A percentile compares a stretch with the other conserved stretches of the same genome.
phyloP scores from a whole-genome alignment of 30 jellyfish, hydroid and myxozoan genomes.

The Hydractinia echinata region DNA sequence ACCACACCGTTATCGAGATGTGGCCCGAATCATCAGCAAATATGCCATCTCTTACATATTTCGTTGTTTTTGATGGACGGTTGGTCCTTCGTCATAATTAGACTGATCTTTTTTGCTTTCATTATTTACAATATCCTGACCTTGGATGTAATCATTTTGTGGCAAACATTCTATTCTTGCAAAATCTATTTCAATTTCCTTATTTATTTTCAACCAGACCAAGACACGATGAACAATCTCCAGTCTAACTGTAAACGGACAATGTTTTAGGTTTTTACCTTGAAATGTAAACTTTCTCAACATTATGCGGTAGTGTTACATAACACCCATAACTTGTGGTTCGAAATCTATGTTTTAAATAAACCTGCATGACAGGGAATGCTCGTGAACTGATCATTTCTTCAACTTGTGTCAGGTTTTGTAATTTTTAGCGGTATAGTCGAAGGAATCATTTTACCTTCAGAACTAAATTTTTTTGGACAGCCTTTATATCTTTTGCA shows the following conservation, averaged over 20 bases:
- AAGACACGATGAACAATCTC: slow-evolving; percentile 29
- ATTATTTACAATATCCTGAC: neutral
- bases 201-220: slow-evolving; percentile 33
- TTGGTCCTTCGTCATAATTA: neutral
- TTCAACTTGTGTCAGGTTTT: slow-evolving; percentile 42
- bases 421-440: neutral
- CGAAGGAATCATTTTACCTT: slow-evolving; percentile 9
- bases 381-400: slow-evolving; percentile 54
- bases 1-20: too few relatives aligned
- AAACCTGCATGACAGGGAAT: slow-evolving; percentile 39
- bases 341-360: slow-evolving; percentile 40
- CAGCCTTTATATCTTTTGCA: slow-evolving; percentile 28
- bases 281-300: slow-evolving; percentile 17
- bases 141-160: slow-evolving; percentile 14
- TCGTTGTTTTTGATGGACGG: too few relatives aligned
- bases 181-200: slow-evolving; percentile 23
- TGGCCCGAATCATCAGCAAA: too few relatives aligned
- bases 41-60: too few relatives aligned
- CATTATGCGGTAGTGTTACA: slow-evolving; percentile 48
- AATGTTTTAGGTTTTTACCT: slow-evolving; percentile 20
- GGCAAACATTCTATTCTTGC: slow-evolving; percentile 17
- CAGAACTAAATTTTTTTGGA: slow-evolving; percentile 28
- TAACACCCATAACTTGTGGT: slow-evolving; percentile 39
- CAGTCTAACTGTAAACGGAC: slow-evolving; percentile 22
- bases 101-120: neutral